Conservation (phyloP, 2,888 invertebrate genomes). For the Pegoplata infirma region DNA sequence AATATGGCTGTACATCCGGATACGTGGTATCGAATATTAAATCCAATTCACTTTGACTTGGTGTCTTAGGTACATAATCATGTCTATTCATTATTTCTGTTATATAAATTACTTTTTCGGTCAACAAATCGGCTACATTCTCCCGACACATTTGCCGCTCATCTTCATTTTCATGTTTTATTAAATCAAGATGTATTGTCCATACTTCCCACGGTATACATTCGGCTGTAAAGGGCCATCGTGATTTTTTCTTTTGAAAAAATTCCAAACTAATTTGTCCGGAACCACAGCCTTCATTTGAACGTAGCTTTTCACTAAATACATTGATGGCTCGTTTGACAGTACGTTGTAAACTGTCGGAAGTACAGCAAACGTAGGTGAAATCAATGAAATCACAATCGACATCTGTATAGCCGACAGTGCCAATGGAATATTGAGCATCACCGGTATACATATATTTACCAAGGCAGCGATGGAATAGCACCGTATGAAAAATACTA, state of each 20-base stretch:
- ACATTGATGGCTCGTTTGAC: constrained; percentile 87
- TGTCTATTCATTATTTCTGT: constrained; percentile 97
- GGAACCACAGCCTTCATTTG: constrained; percentile 84
- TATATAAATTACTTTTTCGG: constrained; percentile 96
- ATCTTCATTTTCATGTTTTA: constrained; percentile 90
- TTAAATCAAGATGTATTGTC: constrained; percentile 94
- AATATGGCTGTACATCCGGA: constrained; percentile 96
- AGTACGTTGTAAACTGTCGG: constrained; percentile 85
- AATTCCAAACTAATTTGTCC: constrained; percentile 96
- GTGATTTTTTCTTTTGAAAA: constrained; percentile 92
- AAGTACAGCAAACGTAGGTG: constrained; percentile 97
- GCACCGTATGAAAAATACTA: constrained; percentile 93
- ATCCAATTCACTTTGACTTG: constrained; percentile 93
- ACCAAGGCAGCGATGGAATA: constrained; percentile 93
- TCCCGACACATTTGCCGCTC: constrained; percentile 93
- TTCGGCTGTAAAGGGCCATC: constrained; percentile 94
- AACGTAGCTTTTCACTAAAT: constrained; percentile 88
- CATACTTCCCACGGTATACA: constrained; percentile 99
- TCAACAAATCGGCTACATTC: constrained; percentile 90
- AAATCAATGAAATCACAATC: constrained; percentile 99
- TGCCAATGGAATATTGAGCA: constrained; percentile 96
- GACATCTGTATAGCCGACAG: constrained; percentile 96
- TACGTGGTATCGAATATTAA: constrained; percentile 96
- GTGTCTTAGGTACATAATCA: constrained; percentile 98
- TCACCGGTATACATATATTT: constrained; percentile 97